Base-by-base conservation (phyloP, 2,113 vertebrate genomes). In the Ovis canadensis region DNA sequence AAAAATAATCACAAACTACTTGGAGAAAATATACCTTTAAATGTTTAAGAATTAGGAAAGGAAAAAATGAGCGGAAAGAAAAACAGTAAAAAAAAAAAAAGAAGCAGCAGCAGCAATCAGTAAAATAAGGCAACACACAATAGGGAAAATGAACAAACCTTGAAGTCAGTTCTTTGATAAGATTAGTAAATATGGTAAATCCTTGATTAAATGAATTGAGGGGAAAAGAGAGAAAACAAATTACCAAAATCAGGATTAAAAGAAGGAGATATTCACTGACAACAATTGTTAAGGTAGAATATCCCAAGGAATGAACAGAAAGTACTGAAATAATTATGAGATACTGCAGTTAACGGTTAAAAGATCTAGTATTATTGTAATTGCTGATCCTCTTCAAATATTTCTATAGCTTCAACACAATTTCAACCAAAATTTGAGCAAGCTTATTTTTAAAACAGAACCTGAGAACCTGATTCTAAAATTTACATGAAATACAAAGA, bases 111-210 rank as follows among this genome's bases (percentile, higher is more conserved):
- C 12, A 45, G 31, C 81, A 71, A 54, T 71, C 67, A 62, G 36
- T 45, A 25, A 97, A 92, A 92, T 33, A 95, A 96, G 48, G 10
- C 80, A 96, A 92, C 16, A 92, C 50, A 77, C 62, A 88, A 95
- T 5, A 91, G 43, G 92, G 14, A 90, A 95, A 96, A 90, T 62
- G 23, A 71, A 52, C 17, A 83, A 94, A 89, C 29, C 48, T 13
- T 92, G 12, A 60, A 91, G n/a, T 85, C 84, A 45, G 50, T 43
- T 94, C 52, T 96, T 84, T 36, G 23, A 36, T 54, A 81, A 84
- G 43, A 96, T 29, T 36, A 67, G 45, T 88, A 92, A 91, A 88
- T n/a, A 54, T 91, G 25, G 25, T 36, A 82, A 93, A 33, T 77
- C 54, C 43, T n/a, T 55, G 40, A 80, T 50, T 74, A 89, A n/a